A percentile compares a stretch with the other conserved stretches of the same genome.
Evolutionary conservation across 2,888 invertebrate genomes (phyloP).

Genomic region (Lomographa bimaculata): DNA sequence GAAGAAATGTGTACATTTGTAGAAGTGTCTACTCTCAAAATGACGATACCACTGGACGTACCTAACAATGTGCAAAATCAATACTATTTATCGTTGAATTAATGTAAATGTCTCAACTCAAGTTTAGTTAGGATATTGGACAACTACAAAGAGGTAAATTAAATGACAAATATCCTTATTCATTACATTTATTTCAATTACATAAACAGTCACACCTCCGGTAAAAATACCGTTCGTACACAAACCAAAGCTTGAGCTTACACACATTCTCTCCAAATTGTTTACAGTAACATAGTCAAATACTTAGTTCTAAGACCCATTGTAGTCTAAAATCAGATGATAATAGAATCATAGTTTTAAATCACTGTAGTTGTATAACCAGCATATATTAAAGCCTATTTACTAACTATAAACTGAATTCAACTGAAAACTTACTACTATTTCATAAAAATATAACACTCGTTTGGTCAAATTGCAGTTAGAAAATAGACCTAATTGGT

Average conservation of each 20-base stretch:
- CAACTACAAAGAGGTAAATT: slow-evolving; percentile 22
- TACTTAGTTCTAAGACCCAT: slow-evolving; percentile 24
- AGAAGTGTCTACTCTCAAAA: too few relatives aligned
- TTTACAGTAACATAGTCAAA: slow-evolving; percentile 26
- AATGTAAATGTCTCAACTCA: too few relatives aligned
- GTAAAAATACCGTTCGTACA: slow-evolving; percentile 58
- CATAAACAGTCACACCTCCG: slow-evolving; percentile 48
- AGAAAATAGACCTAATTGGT: too few relatives aligned
- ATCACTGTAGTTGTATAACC: neutral
- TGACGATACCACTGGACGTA: too few relatives aligned
- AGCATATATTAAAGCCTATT: neutral
- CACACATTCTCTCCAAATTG: slow-evolving; percentile 26
- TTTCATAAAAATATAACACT: too few relatives aligned
- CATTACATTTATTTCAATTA: slow-evolving; percentile 54
- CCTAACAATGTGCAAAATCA: too few relatives aligned
- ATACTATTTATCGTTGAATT: too few relatives aligned
- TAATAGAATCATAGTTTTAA: slow-evolving; percentile 2
- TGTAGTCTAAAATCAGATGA: slow-evolving; percentile 8
- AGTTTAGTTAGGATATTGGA: too few relatives aligned
- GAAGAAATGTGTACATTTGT: too few relatives aligned
- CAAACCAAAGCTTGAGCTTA: slow-evolving; percentile 38
- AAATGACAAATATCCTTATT: slow-evolving; percentile 38
- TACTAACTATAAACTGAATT: neutral
- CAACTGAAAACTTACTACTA: too few relatives aligned
- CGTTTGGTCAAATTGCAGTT: too few relatives aligned